A percentile compares a stretch with the other conserved stretches of the same genome.
Evolutionary conservation across 2,113 vertebrate genomes (phyloP).

Genomic region (Heteronetta atricapilla): DNA sequence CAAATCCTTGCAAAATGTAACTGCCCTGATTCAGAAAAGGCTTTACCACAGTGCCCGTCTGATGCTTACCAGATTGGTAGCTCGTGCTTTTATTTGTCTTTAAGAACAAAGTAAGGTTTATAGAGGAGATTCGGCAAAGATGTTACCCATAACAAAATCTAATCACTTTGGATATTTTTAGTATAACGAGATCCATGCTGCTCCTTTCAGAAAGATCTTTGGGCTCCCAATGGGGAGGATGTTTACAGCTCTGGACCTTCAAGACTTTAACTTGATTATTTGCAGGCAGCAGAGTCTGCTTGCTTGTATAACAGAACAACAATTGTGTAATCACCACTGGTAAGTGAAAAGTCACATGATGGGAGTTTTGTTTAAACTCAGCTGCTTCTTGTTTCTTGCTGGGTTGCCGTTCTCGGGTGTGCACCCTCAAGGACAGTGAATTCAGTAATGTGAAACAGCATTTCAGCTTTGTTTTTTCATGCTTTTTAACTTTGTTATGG

Average conservation of each 20-base stretch:
- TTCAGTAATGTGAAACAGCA: constrained; percentile 20
- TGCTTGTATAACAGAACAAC: constrained; percentile 5
- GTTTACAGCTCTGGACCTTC: constrained; percentile 34
- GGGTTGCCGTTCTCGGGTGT: background rate
- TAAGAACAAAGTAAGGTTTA: background rate
- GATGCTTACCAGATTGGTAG: background rate
- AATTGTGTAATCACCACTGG: constrained; percentile 1
- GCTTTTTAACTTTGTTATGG: background rate
- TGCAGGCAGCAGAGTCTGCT: constrained; percentile 3
- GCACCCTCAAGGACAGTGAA: background rate
- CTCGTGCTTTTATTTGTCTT: background rate
- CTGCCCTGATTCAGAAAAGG: background rate
- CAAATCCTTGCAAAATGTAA: background rate
- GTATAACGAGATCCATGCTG: constrained; percentile 10
- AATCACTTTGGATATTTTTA: constrained; percentile 12
- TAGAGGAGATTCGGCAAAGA: constrained; percentile 2
- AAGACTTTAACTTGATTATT: constrained; percentile 36
- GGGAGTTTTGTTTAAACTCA: background rate
- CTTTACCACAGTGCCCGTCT: background rate
- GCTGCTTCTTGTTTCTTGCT: background rate
- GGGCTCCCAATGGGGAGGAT: background rate
- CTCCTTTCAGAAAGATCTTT: background rate
- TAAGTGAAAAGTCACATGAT: background rate
- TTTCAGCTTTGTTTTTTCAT: background rate
- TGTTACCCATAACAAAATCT: background rate